phyloP scores from a whole-genome alignment of 92 coral and sea anemone genomes.

The Zoanthus solanderi region DNA sequence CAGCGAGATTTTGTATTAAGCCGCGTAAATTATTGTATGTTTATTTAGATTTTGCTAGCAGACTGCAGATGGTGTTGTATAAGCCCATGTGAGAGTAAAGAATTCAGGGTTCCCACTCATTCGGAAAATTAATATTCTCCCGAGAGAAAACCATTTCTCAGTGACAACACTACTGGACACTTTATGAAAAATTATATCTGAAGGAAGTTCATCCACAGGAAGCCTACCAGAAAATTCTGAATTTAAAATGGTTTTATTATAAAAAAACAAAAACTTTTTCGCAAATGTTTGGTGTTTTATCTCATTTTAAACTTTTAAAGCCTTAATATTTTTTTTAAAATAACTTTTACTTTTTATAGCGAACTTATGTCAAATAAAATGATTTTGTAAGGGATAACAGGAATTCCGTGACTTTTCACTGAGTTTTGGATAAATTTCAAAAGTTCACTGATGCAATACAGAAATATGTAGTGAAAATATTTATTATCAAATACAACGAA shows the following conservation, averaged over 20 bases:
- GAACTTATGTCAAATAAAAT: neutral
- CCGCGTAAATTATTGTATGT: neutral
- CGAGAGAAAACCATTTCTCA: neutral
- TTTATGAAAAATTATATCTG: neutral
- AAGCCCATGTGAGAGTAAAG: neutral
- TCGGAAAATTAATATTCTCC: neutral
- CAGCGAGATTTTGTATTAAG: neutral
- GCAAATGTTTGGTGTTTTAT: too few relatives aligned
- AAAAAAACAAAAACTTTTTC: too few relatives aligned
- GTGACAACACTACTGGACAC: slow-evolving; percentile 1
- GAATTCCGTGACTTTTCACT: neutral
- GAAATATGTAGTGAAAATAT: neutral
- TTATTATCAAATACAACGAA: neutral
- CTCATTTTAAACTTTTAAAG: too few relatives aligned
- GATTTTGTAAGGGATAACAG: slow-evolving; percentile 3
- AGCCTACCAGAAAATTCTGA: neutral
- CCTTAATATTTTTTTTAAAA: too few relatives aligned
- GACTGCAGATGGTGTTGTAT: neutral
- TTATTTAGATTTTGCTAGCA: neutral
- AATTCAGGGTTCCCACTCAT: neutral
- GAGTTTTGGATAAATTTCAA: neutral
- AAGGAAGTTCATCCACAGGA: neutral
- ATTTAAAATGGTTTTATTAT: neutral
- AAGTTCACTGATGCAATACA: neutral
- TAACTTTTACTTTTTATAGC: too few relatives aligned